Evolutionary conservation across 1,140 invertebrate species (phyloP).

Genomic region (Lysiphlebus fabarum): DNA sequence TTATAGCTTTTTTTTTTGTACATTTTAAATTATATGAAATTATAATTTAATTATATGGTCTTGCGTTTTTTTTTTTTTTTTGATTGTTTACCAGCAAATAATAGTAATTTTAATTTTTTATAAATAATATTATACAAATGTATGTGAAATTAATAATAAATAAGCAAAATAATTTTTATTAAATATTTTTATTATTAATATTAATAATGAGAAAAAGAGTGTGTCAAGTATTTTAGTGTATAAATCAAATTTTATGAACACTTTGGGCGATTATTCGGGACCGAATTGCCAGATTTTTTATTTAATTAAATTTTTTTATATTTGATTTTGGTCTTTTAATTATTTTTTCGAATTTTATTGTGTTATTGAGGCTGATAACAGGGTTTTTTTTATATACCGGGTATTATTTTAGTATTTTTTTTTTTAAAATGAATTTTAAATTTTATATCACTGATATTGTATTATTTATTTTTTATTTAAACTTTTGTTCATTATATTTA

Average conservation of each 20-base stretch:
- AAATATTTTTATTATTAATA: not conserved
- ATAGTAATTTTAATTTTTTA: no score
- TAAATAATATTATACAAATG: no score
- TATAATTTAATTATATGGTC: no score
- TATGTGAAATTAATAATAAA: not conserved
- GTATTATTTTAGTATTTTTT: constrained; percentile 20
- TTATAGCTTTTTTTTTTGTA: not conserved
- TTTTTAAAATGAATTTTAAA: no score
- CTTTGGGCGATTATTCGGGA: constrained; percentile 49
- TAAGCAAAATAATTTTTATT: constrained; percentile 21
- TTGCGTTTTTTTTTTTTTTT: not conserved
- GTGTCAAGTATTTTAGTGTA: constrained; percentile 2
- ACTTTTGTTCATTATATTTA: not conserved
- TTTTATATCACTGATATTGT: not conserved
- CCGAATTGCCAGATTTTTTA: constrained; percentile 36
- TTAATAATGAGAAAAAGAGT: not conserved
- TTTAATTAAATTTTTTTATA: not conserved
- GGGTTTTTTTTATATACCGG: constrained; percentile 47
- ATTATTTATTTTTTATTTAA: not conserved
- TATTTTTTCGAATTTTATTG: constrained; percentile 37
- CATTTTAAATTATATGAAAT: not conserved
- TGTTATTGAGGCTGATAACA: constrained; percentile 35
- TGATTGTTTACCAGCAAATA: not conserved
- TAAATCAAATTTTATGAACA: constrained; percentile 39
- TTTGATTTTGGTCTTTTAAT: constrained; percentile 9